A percentile compares a stretch with the other conserved stretches of the same genome.
Evolutionary conservation across 2,113 vertebrate genomes (phyloP).

Genomic region (Grus americana): DNA sequence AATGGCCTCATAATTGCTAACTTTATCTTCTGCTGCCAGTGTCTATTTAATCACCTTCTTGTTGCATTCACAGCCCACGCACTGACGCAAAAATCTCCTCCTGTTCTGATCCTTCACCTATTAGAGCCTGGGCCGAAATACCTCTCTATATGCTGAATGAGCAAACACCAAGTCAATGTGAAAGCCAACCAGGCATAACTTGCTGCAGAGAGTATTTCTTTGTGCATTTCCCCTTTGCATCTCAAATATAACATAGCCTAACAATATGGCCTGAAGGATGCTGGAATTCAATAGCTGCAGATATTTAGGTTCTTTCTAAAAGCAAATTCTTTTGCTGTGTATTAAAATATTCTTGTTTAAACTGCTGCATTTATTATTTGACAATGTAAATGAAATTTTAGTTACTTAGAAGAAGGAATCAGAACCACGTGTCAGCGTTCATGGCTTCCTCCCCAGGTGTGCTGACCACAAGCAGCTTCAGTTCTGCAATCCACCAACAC

Average conservation of each 20-base stretch:
- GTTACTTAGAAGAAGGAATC: neutral
- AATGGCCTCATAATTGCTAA: slow-evolving; percentile 58
- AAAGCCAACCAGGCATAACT: slow-evolving; percentile 39
- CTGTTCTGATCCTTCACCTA: slow-evolving; percentile 43
- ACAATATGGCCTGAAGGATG: neutral
- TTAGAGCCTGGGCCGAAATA: slow-evolving; percentile 24
- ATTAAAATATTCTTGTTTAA: neutral
- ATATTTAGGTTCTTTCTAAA: neutral
- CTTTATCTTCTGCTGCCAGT: slow-evolving; percentile 58
- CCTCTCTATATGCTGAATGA: slow-evolving; percentile 26
- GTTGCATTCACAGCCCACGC: slow-evolving; percentile 47
- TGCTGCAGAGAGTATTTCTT: slow-evolving; percentile 20
- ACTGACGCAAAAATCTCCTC: slow-evolving; percentile 51
- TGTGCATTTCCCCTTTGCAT: neutral
- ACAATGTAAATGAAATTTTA: neutral
- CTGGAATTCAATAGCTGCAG: neutral
- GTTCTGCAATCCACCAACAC: neutral
- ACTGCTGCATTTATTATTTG: neutral
- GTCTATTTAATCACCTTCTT: slow-evolving; percentile 56
- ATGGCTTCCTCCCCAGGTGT: neutral
- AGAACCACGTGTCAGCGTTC: neutral
- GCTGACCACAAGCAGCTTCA: neutral
- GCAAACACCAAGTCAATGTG: slow-evolving; percentile 26
- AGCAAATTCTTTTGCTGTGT: neutral
- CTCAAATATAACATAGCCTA: neutral